Base-by-base conservation (phyloP, 2,888 invertebrate genomes). In the Macaria liturata region DNA sequence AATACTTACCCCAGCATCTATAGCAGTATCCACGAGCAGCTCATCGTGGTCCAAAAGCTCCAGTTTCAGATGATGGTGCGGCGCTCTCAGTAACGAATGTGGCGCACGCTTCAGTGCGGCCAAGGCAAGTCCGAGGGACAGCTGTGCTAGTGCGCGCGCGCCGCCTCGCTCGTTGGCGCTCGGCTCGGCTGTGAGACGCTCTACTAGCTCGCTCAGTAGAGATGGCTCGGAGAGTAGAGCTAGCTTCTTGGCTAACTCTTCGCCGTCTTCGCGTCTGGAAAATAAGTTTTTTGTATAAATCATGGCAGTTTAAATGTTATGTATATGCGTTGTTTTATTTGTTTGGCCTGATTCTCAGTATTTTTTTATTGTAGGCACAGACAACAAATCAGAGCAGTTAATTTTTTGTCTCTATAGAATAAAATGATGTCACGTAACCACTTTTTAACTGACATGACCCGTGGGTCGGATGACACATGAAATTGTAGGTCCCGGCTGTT, bases 1-100 rank as follows among this genome's bases (percentile, higher is more conserved):
- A 37, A 6, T 1, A 37, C 34, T 37, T 34, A 91, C 92, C 81
- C 94, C 94, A 53, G 94, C 94, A 45, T 95, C 95, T 46, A 98
- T 94, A 1, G 98, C 97, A 4, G 94, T 93, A 72, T 97, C 97
- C 1, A 97, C 93, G 0, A 97, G 86, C 62, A 93, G 89, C 73
- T 98, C 98, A 76, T 98, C 98, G 66, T 96, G 95, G 69, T 96
- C 96, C 44, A 94, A 89, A 32, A 88, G 71, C 53, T 89, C 80
- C 0, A 76, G 69, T 6, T 74, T 74, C 3, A 71, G 60, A 6
- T 76, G 75, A 3, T 34, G 50, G 8, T n/a, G 5, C 45, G 44
- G n/a, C 31, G n/a, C 9, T 42, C 83, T 64, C 57, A 86, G 64
- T 46, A 88, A 59, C 9, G 89, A 84, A 66, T 86, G 87, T 0